Percentiles rank a stretch among this genome's conserved stretches.
These are phyloP conservation scores for Aurelia sp. DNA, from an alignment of 30 jellyfish, hydroid and myxozoan genomes.

Conservation along the genomic window DNA sequence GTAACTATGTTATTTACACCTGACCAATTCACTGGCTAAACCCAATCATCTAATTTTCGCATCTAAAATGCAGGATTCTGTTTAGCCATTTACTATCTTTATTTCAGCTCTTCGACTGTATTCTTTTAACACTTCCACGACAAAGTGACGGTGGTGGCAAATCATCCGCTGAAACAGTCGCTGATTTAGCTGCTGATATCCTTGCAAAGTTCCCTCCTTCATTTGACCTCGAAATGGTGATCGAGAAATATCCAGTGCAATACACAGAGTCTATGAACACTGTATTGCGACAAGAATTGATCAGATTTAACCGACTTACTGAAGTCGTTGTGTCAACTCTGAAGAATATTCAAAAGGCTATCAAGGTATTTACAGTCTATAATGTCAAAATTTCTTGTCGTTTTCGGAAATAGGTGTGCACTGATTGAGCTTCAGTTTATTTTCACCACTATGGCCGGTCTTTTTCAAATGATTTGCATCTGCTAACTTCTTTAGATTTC, in stretches of 20 bases:
- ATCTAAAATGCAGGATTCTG: too few species aligned
- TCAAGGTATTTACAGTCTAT: constrained; percentile 65
- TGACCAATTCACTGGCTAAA: too few species aligned
- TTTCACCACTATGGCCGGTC: too few species aligned
- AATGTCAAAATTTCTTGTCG: too few species aligned
- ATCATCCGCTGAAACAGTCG: constrained; percentile 94
- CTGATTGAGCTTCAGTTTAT: too few species aligned
- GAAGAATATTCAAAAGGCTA: constrained; percentile 89
- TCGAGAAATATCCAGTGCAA: constrained; percentile 92
- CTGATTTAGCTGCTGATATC: constrained; percentile 94
- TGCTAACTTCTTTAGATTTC: too few species aligned
- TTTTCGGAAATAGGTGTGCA: too few species aligned
- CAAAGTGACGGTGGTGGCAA: constrained; percentile 97
- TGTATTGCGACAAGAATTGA: constrained; percentile 92
- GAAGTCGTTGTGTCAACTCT: constrained; percentile 90
- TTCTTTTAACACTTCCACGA: constrained; percentile 94
- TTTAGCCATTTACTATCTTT: background rate
- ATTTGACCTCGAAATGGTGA: constrained; percentile 83
- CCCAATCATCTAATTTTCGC: too few species aligned
- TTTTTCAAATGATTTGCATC: too few species aligned
- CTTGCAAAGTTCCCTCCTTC: constrained; percentile 91
- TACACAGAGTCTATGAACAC: constrained; percentile 97
- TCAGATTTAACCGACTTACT: constrained; percentile 90
- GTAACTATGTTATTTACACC: too few species aligned
- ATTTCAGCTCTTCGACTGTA: constrained; percentile 87